Percentiles rank a stretch among this genome's conserved stretches.
These are phyloP conservation scores for Porites australiensis DNA, from an alignment of 64 coral and sea anemone genomes.

Conservation along the genomic window DNA sequence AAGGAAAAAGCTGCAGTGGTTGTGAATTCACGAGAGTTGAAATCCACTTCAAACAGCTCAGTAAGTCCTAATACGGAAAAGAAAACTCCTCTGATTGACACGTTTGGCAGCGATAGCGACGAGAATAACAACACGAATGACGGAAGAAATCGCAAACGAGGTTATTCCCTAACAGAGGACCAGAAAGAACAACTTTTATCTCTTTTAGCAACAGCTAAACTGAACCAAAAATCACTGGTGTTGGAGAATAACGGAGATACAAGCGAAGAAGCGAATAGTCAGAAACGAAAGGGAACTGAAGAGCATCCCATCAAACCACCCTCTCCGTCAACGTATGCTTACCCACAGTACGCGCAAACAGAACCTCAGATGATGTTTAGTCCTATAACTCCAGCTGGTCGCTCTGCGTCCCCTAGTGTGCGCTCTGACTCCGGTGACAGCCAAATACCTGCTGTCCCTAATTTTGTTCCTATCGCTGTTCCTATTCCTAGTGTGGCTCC, in stretches of 20 bases:
- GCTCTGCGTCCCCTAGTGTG: neutral
- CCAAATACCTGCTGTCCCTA: slow-evolving; percentile 23
- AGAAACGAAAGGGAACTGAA: neutral
- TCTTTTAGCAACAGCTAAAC: slow-evolving; percentile 9
- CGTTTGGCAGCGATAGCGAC: neutral
- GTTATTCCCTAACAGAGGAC: slow-evolving; percentile 22
- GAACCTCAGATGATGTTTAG: slow-evolving; percentile 60
- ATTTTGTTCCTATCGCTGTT: slow-evolving; percentile 81
- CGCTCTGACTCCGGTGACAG: neutral
- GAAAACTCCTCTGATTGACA: neutral
- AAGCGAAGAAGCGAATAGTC: neutral
- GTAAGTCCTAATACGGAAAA: neutral
- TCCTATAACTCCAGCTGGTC: slow-evolving; percentile 80
- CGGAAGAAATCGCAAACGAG: neutral
- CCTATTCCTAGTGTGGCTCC: slow-evolving; percentile 67
- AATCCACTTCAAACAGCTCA: neutral
- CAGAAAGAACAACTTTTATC: slow-evolving; percentile 30
- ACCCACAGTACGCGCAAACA: slow-evolving; percentile 3
- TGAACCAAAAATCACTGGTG: neutral
- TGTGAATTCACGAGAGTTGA: neutral
- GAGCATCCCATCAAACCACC: slow-evolving; percentile 9
- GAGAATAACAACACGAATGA: neutral
- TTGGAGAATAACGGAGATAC: neutral
- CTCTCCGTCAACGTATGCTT: slow-evolving; percentile 30
- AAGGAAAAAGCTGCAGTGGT: neutral